Conservation (phyloP, 2,113 vertebrate genomes). For the Sphyrna mokarran region DNA sequence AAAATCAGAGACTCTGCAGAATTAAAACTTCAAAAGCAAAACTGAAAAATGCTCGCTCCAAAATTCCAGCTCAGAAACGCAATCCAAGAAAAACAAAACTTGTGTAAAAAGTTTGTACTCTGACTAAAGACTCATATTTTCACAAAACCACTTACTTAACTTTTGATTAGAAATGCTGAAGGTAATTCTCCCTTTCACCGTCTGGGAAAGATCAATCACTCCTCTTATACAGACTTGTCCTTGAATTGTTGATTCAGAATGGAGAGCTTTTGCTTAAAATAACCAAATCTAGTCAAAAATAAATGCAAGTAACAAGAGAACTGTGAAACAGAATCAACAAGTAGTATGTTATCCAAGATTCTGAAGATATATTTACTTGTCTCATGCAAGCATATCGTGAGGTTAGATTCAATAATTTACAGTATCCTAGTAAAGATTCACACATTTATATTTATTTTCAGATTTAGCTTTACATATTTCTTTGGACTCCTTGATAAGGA, state of each 20-base stretch:
- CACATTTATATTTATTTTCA: background rate
- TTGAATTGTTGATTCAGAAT: background rate
- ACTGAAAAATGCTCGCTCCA: background rate
- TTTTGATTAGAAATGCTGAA: background rate
- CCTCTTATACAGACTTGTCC: background rate
- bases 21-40: background rate
- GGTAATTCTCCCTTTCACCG: background rate
- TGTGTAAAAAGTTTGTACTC: background rate
- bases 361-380: background rate
- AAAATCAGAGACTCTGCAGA: background rate
- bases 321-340: background rate
- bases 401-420: background rate
- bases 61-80: background rate
- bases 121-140: background rate
- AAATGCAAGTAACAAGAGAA: background rate
- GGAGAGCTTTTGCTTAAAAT: background rate
- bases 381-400: background rate
- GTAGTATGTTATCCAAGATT: background rate
- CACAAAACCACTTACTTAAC: background rate
- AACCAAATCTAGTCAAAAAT: background rate
- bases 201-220: too few species aligned
- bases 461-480: background rate
- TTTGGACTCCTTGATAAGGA: background rate
- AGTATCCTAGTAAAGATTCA: background rate
- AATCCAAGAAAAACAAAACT: background rate